Evolutionary conservation across 2,888 invertebrate genomes (phyloP).

Genomic region (Chrysolina americana): DNA sequence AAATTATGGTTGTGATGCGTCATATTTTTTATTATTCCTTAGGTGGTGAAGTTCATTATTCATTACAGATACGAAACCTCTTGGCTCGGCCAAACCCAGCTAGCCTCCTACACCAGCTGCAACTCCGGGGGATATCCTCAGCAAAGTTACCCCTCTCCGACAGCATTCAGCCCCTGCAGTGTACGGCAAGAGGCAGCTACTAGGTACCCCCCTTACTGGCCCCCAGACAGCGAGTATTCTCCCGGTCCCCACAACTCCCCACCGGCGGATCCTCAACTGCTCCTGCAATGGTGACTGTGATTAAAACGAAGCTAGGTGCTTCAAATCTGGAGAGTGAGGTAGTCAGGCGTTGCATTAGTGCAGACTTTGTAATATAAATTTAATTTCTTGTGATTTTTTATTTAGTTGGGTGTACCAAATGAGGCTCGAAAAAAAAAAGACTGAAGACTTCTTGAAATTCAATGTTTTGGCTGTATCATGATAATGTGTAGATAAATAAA

Average conservation of each 20-base stretch:
- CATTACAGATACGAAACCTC: slow-evolving; percentile 69
- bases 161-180: slow-evolving; percentile 72
- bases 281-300: slow-evolving; percentile 65
- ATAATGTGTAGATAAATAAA: too few species aligned
- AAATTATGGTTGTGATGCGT: too few species aligned
- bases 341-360: slow-evolving; percentile 9
- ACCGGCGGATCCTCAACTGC: slow-evolving; percentile 65
- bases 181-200: slow-evolving; percentile 70
- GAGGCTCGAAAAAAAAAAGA: too few species aligned
- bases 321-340: slow-evolving; percentile 29
- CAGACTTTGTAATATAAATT: slow-evolving; percentile 33
- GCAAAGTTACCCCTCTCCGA: slow-evolving; percentile 57
- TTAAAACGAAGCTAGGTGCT: slow-evolving; percentile 55
- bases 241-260: slow-evolving; percentile 61
- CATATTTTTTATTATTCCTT: too few species aligned
- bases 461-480: too few species aligned
- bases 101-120: slow-evolving; percentile 59
- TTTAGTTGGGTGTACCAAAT: neutral
- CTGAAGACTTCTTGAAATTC: too few species aligned
- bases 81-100: slow-evolving; percentile 63
- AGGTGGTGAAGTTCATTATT: neutral
- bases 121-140: slow-evolving; percentile 57
- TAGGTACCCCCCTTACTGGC: slow-evolving; percentile 63
- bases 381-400: slow-evolving; percentile 35
- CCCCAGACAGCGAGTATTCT: slow-evolving; percentile 67